phyloP scores from a whole-genome alignment of 2,888 invertebrate species.

The Liopterus haemorrhoidalis region DNA sequence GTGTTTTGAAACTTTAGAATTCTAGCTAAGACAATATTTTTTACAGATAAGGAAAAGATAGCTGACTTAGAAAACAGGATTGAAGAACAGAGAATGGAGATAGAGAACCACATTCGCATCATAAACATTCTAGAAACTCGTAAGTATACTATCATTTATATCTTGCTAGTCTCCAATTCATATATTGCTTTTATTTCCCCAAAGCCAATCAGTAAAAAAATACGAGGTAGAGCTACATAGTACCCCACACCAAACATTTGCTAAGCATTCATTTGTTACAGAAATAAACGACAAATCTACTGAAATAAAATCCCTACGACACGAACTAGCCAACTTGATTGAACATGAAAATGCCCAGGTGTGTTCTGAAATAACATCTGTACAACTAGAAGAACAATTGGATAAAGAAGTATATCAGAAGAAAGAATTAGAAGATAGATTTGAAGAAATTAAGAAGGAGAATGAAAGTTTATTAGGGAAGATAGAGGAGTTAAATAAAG shows the following conservation, averaged over 20 bases:
- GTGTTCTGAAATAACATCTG: conserved; percentile 70
- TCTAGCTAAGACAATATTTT: too few relatives aligned
- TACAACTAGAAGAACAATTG: conserved; percentile 73
- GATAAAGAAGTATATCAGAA: conserved; percentile 51
- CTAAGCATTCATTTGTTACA: conserved; percentile 39
- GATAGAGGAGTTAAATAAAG: conserved; percentile 53
- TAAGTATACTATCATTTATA: conserved; percentile 11
- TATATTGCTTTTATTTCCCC: conserved; percentile 21
- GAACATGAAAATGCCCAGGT: conserved; percentile 63
- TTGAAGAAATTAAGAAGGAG: conserved; percentile 49
- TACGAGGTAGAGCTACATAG: conserved; percentile 17
- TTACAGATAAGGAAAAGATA: conserved; percentile 19
- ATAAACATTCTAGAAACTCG: conserved; percentile 19
- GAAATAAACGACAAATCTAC: conserved; percentile 55
- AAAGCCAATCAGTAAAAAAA: conserved; percentile 28
- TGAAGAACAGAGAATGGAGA: conserved; percentile 41
- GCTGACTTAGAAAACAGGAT: conserved; percentile 37
- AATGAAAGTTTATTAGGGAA: conserved; percentile 51
- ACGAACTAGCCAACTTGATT: conserved; percentile 55
- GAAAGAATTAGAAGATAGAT: conserved; percentile 48
- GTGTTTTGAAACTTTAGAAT: too few relatives aligned
- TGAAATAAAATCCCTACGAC: conserved; percentile 57
- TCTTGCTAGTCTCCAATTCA: conserved; percentile 13
- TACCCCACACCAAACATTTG: conserved; percentile 1
- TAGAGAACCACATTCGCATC: conserved; percentile 35